These are phyloP conservation scores for Camponotus pennsylvanicus DNA, from an alignment of 1,140 invertebrate species.

Conservation along the genomic window DNA sequence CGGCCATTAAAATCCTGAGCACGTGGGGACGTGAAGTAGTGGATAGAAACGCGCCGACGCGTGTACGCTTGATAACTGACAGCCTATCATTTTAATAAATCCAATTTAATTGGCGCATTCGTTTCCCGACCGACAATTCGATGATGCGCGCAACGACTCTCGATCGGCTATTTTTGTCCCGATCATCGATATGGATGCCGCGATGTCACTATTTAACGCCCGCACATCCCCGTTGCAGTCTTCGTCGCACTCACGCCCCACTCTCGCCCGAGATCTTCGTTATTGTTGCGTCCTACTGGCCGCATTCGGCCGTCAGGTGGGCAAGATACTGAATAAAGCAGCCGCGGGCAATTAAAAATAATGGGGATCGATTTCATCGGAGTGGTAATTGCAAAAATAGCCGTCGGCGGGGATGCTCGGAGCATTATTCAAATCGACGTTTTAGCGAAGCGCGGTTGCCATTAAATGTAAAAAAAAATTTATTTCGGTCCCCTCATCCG, in stretches of 20 bases:
- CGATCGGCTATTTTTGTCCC: constrained; percentile 62
- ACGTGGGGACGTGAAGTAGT: neutral
- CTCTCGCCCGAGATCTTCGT: neutral
- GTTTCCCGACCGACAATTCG: constrained; percentile 48
- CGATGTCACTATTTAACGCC: neutral
- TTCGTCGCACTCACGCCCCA: neutral
- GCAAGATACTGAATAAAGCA: constrained; percentile 39
- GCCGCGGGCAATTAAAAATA: constrained; percentile 56
- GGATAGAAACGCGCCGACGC: neutral
- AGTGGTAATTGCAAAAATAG: constrained; percentile 65
- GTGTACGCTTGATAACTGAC: constrained; percentile 42
- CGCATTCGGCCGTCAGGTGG: constrained; percentile 15
- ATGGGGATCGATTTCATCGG: constrained; percentile 40
- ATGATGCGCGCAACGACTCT: constrained; percentile 57
- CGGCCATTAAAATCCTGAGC: constrained; percentile 47
- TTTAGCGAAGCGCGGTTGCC: neutral
- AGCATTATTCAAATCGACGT: constrained; percentile 50
- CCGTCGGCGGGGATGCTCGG: constrained; percentile 6
- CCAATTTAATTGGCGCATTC: constrained; percentile 65
- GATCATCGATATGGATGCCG: constrained; percentile 42
- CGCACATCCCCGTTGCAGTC: neutral
- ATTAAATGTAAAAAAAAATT: constrained; percentile 56
- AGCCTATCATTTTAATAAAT: constrained; percentile 72
- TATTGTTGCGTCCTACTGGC: constrained; percentile 30
- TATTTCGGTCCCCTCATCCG: constrained; percentile 20